Conservation (phyloP, 2,888 invertebrate species). For the Drosophila borealis region DNA sequence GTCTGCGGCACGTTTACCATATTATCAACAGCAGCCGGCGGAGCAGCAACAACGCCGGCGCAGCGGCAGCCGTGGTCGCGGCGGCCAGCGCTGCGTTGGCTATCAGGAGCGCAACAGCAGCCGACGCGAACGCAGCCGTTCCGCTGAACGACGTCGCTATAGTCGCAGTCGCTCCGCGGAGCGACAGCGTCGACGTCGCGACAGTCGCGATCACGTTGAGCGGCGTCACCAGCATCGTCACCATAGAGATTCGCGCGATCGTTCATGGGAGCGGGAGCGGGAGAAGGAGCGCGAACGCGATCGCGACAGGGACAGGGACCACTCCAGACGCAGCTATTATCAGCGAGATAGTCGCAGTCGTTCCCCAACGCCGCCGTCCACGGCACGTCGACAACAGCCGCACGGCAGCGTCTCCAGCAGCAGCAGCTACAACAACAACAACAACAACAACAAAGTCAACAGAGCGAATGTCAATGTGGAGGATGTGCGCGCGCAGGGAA, state of each 20-base stretch:
- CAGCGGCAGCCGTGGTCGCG: constrained; percentile 23
- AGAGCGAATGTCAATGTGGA: background rate
- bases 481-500: background rate
- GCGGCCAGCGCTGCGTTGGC: constrained; percentile 15
- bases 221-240: constrained; percentile 37
- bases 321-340: constrained; percentile 50
- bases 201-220: constrained; percentile 37
- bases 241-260: constrained; percentile 57
- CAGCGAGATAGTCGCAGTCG: constrained; percentile 48
- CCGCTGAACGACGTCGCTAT: constrained; percentile 49
- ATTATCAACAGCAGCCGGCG: constrained; percentile 61
- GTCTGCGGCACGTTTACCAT: constrained; percentile 74
- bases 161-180: constrained; percentile 59
- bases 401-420: background rate
- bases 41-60: constrained; percentile 24
- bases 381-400: constrained; percentile 27
- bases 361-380: constrained; percentile 27
- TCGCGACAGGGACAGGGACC: constrained; percentile 41
- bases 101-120: constrained; percentile 29
- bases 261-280: constrained; percentile 47
- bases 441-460: constrained; percentile 6
- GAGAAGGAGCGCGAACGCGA: constrained; percentile 21
- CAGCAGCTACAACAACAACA: background rate
- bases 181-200: constrained; percentile 48
- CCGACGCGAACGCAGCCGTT: constrained; percentile 60